These are phyloP conservation scores for Umimayanthus kanabou DNA, from an alignment of 92 coral and sea anemone genomes.

Conservation along the genomic window DNA sequence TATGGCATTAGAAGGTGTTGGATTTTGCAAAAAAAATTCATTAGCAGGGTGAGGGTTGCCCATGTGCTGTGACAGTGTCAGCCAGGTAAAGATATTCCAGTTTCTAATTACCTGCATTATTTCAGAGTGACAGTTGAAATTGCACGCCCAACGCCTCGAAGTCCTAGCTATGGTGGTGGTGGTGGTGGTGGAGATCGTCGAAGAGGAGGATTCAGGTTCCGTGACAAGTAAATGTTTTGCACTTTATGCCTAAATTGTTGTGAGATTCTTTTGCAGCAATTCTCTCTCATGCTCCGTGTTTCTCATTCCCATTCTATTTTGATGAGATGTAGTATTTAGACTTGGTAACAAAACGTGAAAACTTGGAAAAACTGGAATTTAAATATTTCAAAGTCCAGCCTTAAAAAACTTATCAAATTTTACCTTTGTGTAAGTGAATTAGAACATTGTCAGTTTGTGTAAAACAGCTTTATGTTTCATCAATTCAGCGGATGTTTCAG, in stretches of 20 bases:
- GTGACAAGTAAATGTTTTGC: conserved; percentile 61
- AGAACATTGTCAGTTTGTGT: background rate
- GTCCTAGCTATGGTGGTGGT: conserved; percentile 81
- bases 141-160: conserved; percentile 83
- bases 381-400: background rate
- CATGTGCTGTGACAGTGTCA: background rate
- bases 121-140: conserved; percentile 92
- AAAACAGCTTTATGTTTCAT: background rate
- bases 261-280: background rate
- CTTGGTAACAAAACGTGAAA: background rate
- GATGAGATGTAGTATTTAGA: background rate
- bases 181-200: conserved; percentile 64
- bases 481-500: background rate
- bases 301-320: background rate
- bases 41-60: background rate
- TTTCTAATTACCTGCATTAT: conserved; percentile 4
- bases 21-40: too few relatives aligned
- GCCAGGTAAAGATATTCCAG: background rate
- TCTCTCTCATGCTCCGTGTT: background rate
- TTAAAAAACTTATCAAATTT: too few relatives aligned
- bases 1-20: too few relatives aligned
- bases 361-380: background rate
- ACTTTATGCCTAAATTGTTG: background rate
- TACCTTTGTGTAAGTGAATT: background rate
- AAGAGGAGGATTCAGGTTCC: conserved; percentile 82